Percentiles rank a stretch among this genome's conserved stretches.
These are phyloP conservation scores for Chaetodon auriga DNA, from an alignment of 2,113 vertebrate species.

Conservation along the genomic window DNA sequence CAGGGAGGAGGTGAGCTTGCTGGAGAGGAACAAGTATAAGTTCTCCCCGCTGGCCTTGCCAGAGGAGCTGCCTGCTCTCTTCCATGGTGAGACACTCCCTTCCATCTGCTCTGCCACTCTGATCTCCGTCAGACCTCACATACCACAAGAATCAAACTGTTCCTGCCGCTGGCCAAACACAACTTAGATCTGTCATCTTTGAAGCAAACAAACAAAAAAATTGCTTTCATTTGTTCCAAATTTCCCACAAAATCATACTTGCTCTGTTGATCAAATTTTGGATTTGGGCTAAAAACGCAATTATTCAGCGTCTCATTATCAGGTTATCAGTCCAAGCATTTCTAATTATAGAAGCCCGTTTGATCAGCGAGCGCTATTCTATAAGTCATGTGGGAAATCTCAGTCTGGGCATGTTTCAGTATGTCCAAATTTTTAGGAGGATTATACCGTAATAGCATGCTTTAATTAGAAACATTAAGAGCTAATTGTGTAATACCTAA, in stretches of 20 bases:
- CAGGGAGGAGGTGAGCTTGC: conserved; percentile 91
- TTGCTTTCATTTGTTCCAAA: not conserved
- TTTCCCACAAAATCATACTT: not conserved
- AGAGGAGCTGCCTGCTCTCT: conserved; percentile 87
- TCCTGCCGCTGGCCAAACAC: conserved; percentile 18
- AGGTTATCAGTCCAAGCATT: conserved; percentile 30
- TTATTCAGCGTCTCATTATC: conserved; percentile 52
- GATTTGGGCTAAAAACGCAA: conserved; percentile 13
- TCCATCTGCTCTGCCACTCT: conserved; percentile 24
- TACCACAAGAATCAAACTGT: conserved; percentile 45
- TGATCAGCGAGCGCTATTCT: conserved; percentile 48
- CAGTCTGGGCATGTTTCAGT: conserved; percentile 42
- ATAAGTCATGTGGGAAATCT: conserved; percentile 51
- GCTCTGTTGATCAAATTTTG: not conserved
- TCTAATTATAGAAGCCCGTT: conserved; percentile 51
- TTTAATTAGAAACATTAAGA: conserved; percentile 50
- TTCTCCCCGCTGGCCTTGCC: conserved; percentile 89
- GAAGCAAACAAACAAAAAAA: not conserved
- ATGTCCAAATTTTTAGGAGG: conserved; percentile 30
- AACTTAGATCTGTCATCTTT: conserved; percentile 5
- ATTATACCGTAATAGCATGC: conserved; percentile 40
- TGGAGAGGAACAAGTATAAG: conserved; percentile 97
- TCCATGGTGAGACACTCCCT: conserved; percentile 86
- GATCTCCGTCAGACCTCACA: conserved; percentile 48
- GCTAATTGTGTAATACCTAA: conserved; percentile 54